These are phyloP conservation scores for Limosa lapponica DNA, from an alignment of 2,797 vertebrate genomes.

Conservation along the genomic window DNA sequence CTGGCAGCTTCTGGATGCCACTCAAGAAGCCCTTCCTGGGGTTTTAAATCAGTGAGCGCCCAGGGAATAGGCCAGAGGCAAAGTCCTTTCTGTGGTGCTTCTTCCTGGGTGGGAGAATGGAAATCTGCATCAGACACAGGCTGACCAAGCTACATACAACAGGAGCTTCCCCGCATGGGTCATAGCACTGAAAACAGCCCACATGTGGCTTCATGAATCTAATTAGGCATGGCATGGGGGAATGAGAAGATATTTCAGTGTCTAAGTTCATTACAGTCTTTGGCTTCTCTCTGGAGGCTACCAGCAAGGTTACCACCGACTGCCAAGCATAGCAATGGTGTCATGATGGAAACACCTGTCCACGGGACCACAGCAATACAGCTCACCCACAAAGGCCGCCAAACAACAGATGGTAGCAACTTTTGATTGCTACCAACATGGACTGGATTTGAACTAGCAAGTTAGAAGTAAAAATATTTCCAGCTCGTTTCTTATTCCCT, in stretches of 20 bases:
- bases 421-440: not conserved
- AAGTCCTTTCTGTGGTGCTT: not conserved
- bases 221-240: not conserved
- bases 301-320: not conserved
- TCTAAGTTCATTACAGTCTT: not conserved
- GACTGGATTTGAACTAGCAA: not conserved
- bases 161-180: accelerated
- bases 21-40: not conserved
- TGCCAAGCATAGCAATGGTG: not conserved
- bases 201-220: not conserved
- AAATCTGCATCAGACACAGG: not conserved
- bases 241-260: not conserved
- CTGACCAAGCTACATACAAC: not conserved
- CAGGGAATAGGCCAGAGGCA: not conserved
- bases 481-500: not conserved
- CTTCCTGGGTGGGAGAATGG: not conserved
- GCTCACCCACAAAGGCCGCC: not conserved
- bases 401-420: slow-evolving; percentile 34
- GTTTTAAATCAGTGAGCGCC: not conserved
- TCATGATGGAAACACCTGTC: slow-evolving; percentile 20
- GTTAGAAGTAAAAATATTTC: slow-evolving; percentile 11
- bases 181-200: not conserved
- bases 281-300: not conserved
- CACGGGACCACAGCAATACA: not conserved
- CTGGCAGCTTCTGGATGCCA: not conserved